Evolutionary conservation across 1,140 invertebrate genomes (phyloP).

Genomic region (Pseudomyrmex gracilis): DNA sequence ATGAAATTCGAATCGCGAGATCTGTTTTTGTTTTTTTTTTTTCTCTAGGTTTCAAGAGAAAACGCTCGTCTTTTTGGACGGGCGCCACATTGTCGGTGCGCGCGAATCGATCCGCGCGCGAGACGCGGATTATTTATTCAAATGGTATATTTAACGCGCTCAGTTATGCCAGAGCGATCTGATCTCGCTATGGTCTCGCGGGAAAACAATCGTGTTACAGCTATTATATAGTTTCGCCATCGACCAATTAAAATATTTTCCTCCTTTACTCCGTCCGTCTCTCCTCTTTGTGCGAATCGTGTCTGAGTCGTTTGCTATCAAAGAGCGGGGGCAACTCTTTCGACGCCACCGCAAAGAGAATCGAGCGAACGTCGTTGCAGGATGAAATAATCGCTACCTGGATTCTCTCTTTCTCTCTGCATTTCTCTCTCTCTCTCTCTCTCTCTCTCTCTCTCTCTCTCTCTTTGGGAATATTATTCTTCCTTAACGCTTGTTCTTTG

Average conservation of each 20-base stretch:
- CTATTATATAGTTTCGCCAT: background rate
- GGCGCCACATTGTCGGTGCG: conserved; percentile 30
- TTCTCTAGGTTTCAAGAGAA: background rate
- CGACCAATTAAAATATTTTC: conserved; percentile 3
- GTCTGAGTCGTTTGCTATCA: background rate
- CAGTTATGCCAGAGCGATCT: conserved; percentile 26
- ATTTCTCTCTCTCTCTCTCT: background rate
- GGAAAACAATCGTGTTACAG: conserved; percentile 12
- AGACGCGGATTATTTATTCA: conserved; percentile 52
- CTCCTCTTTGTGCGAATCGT: background rate
- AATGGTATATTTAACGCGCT: conserved; percentile 48
- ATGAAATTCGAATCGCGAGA: conserved; percentile 3
- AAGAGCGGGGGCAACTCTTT: conserved; percentile 14
- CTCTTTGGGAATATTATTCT: background rate
- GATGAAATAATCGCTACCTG: conserved; percentile 23
- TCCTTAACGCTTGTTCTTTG: conserved; percentile 27
- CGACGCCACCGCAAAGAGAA: conserved; percentile 3
- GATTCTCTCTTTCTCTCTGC: background rate
- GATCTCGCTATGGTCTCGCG: background rate
- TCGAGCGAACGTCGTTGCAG: conserved; percentile 16
- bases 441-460: conserved; percentile 11
- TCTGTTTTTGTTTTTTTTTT: background rate
- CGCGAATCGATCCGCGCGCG: conserved; percentile 32
- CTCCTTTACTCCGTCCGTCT: background rate
- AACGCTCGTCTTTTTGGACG: conserved; percentile 23